Base-by-base conservation (phyloP, 2,797 vertebrate species). In the Prionace glauca region DNA sequence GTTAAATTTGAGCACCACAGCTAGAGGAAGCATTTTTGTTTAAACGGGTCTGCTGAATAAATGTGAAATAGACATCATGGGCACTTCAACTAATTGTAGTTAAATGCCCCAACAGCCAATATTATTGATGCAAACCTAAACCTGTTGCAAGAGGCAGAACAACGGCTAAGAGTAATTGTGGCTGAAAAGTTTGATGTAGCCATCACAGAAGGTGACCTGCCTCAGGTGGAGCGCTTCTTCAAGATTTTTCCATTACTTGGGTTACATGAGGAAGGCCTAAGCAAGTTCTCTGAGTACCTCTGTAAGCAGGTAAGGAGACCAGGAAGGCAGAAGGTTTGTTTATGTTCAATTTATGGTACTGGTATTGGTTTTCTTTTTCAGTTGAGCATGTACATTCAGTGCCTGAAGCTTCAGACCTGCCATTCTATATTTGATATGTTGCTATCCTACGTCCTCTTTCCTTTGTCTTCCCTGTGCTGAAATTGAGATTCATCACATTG, bases 221-320 rank as follows among this genome's bases (percentile, higher is more conserved):
- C 98, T 1, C 99, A 99, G 96, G 99, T 99, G 96, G 99, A 99
- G 95, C 97, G 99, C 95, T 99, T 99, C 97, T 99, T 99, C 97
- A 99, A 99, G 97, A 99, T 99, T 97, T 99, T 99, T 96, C 99
- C 99, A 86, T 97, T 99, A 96, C 96, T 99, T 95, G 98, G 99
- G 41, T 98, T 99, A 96, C 99, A 99, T 77, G 98, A 99, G 91
- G 98, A 99, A 94, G 99, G 99, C n/a, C 98, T 99, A 36, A 98
- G 98, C 96, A 98, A 98, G 96, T 99, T 99, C 96, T 98, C 99
- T 0, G 98, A 99, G 95, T 99, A 99, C 96, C 98, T 99, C 96
- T 99, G 99, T 96, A 98, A 98, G 96, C 99, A 99, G 98, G 99
- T 99, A 96, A 96, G 32, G 72, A 14, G 41, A 9, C 22, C 0